These are phyloP conservation scores for Thecocarcelia acutangulata DNA, from an alignment of 2,888 invertebrate genomes.

Conservation along the genomic window DNA sequence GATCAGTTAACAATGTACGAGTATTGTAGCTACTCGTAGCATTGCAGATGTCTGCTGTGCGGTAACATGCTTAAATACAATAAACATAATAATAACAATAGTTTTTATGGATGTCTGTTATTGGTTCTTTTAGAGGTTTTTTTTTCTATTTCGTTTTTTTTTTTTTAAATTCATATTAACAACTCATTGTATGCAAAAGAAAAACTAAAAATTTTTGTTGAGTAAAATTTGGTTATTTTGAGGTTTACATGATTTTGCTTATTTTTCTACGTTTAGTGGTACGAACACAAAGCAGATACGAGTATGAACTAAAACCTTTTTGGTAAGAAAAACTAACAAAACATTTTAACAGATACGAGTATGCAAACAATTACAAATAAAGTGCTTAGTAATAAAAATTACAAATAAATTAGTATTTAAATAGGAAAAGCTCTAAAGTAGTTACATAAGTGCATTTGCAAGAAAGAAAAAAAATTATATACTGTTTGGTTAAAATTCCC, in stretches of 20 bases:
- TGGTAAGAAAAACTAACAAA: background rate
- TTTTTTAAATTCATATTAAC: constrained; percentile 32
- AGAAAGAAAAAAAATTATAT: background rate
- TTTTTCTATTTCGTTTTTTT: constrained; percentile 6
- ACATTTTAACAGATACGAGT: constrained; percentile 27
- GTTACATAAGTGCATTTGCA: background rate
- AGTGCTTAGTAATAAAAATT: constrained; percentile 44
- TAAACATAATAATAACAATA: constrained; percentile 41
- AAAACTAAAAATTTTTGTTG: constrained; percentile 16
- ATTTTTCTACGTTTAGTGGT: constrained; percentile 1
- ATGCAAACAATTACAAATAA: constrained; percentile 28
- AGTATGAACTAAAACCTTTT: constrained; percentile 53
- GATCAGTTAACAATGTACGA: constrained; percentile 38
- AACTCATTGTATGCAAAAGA: constrained; percentile 1
- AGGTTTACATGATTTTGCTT: constrained; percentile 12
- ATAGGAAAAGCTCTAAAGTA: background rate
- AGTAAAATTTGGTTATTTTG: constrained; percentile 44
- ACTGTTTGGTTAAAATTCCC: constrained; percentile 22
- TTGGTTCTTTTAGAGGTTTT: constrained; percentile 36
- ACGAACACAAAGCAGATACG: background rate
- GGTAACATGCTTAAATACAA: constrained; percentile 33
- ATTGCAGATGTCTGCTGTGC: constrained; percentile 34
- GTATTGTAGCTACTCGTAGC: no score
- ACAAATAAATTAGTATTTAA: constrained; percentile 38
- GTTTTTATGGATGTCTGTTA: constrained; percentile 44